Evolutionary conservation across 2,888 invertebrate species (phyloP).

Genomic region (Artemia sinica): DNA sequence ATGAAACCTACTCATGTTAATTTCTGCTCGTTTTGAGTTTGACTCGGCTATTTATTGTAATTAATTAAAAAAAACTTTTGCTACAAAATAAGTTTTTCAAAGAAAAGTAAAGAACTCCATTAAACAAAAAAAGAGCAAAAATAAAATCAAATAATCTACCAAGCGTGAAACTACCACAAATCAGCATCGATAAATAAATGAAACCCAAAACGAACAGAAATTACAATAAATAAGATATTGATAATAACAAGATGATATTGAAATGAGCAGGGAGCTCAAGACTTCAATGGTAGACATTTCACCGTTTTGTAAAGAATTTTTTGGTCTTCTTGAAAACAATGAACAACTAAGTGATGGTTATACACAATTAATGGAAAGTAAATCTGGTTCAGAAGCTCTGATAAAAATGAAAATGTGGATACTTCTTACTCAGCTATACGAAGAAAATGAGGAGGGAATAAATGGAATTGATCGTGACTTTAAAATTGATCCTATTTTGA

Average conservation of each 20-base stretch:
- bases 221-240: no score
- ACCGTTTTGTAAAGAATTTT: neutral
- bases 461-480: neutral
- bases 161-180: no score
- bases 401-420: neutral
- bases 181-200: no score
- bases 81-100: no score
- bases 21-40: no score
- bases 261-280: neutral
- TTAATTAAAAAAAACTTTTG: no score
- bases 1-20: no score
- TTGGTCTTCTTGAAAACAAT: constrained; percentile 1
- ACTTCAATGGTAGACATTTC: neutral
- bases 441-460: neutral
- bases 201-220: no score
- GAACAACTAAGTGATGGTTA: neutral
- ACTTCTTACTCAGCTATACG: neutral
- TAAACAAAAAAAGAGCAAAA: no score
- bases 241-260: neutral
- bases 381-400: neutral
- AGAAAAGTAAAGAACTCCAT: no score
- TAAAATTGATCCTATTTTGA: neutral
- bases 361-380: neutral
- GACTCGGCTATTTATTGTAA: no score
- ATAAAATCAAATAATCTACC: no score